Evolutionary conservation across 2,113 vertebrate species (phyloP), one percentile per base, ranked within the genome.

Genomic region (Hemibagrus wyckioides): DNA sequence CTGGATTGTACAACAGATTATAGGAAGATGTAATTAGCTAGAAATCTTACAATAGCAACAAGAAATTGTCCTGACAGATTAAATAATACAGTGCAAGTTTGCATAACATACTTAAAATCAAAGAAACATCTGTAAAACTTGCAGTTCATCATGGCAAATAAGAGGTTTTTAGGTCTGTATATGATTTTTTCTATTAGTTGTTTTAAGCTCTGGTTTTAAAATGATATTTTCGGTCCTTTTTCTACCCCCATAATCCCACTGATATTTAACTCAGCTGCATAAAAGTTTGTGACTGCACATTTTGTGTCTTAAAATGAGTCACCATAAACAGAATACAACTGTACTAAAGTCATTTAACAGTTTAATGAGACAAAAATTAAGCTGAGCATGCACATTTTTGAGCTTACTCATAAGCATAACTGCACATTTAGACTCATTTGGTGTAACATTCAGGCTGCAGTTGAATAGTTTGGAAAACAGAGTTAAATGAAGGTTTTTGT

Each of bases 1-100:
- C 39, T 56, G 81, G 90, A 69, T 77, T 83, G 1, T 79, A 77
- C 67, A 63, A 63, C 13, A 44, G n/a, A 6, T 52, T 50, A 83
- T 1, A 83, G 30, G 9, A 83, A 69, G 2, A 83, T n/a, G 10
- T 50, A 23, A 33, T 33, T 19, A 11, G 19, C 63, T 25, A 83
- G 15, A 56, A 10, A 56, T 80, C 15, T 30, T 52, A 52, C 9
- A 63, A 14, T 44, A 81, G 36, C 75, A 80, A 57, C 36, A 81
- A 81, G 5, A 52, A 50, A 30, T 54, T 79, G 25, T 52, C 48
- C 48, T 23, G 7, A 14, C 48, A 75, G 28, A 77, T 52, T n/a
- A n/a, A 8, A 30, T 6, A 30, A 6, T n/a, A n/a, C 25, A 77
- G 14, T 52, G 11, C 6, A 77, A 82, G 36, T 36, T 61, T 82